Percentiles rank a stretch among this genome's conserved stretches.
Conservation (phyloP, 1,140 invertebrate genomes). For the Berghia stephanieae region DNA sequence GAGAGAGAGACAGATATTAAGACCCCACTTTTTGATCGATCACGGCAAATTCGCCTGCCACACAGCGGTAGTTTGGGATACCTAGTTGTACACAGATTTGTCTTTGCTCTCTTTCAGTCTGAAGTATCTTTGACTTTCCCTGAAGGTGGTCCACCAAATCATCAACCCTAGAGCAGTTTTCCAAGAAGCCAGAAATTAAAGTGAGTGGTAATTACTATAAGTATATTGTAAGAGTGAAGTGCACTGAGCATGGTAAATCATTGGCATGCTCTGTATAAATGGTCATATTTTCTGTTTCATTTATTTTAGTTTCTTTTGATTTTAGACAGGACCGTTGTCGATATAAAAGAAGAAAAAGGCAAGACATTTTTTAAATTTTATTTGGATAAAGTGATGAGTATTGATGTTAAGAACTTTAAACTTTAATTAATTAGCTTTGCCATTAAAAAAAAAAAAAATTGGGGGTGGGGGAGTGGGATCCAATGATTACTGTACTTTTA, state of each 20-base stretch:
- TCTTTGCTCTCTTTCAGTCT: conserved; percentile 65
- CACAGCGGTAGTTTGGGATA: background rate
- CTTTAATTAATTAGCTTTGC: too few species aligned
- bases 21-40: background rate
- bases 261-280: too few species aligned
- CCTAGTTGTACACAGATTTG: background rate
- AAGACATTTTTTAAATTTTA: background rate
- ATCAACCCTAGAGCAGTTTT: conserved; percentile 66
- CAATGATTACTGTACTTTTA: too few species aligned
- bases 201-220: conserved; percentile 61
- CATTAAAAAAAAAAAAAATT: too few species aligned
- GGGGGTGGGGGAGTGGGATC: too few species aligned
- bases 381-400: background rate
- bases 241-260: too few species aligned
- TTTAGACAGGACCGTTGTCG: too few species aligned
- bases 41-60: background rate
- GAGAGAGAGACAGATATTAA: too few species aligned
- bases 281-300: too few species aligned
- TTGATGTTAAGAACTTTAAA: too few species aligned
- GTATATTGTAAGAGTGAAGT: background rate
- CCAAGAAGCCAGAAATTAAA: conserved; percentile 84
- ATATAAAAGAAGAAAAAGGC: too few species aligned
- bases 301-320: too few species aligned
- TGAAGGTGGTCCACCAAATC: conserved; percentile 58
- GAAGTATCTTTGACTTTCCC: conserved; percentile 79